These are phyloP conservation scores for Cosmopolites sordidus DNA, from an alignment of 2,888 invertebrate genomes.

Conservation along the genomic window DNA sequence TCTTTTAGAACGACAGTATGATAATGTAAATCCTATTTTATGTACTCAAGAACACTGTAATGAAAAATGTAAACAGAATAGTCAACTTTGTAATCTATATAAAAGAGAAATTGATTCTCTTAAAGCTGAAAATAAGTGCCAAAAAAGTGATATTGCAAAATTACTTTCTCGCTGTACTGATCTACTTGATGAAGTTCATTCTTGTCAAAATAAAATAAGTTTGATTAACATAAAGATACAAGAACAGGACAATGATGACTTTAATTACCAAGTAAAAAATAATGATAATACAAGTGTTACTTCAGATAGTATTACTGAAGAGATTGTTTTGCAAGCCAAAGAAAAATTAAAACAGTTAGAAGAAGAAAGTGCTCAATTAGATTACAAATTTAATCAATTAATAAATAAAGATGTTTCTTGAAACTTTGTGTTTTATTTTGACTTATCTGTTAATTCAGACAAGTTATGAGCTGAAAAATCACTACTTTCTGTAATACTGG, in stretches of 20 bases:
- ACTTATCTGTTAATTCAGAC: too few relatives aligned
- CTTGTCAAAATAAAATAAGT: conserved; percentile 32
- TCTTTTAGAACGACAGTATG: background rate
- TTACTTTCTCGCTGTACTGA: conserved; percentile 26
- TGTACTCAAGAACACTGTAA: conserved; percentile 19
- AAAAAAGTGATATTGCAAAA: conserved; percentile 26
- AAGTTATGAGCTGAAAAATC: too few relatives aligned
- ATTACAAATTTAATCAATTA: conserved; percentile 49
- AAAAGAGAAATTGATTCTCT: conserved; percentile 22
- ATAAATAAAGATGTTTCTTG: conserved; percentile 10
- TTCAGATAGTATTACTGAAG: conserved; percentile 45
- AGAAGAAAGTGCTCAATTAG: conserved; percentile 58
- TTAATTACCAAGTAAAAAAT: background rate
- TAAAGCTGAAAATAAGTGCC: conserved; percentile 19
- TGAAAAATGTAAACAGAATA: conserved; percentile 14
- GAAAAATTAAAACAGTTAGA: conserved; percentile 53
- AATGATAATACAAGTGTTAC: conserved; percentile 32
- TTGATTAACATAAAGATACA: conserved; percentile 20
- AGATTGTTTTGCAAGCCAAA: conserved; percentile 53
- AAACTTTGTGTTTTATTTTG: background rate
- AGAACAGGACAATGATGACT: conserved; percentile 4
- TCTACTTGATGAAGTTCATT: conserved; percentile 30
- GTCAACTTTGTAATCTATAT: conserved; percentile 7
- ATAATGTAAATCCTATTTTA: conserved; percentile 7
- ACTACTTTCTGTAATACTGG: background rate